Evolutionary conservation across 2,888 invertebrate species (phyloP).

Genomic region (Colostygia pectinataria): DNA sequence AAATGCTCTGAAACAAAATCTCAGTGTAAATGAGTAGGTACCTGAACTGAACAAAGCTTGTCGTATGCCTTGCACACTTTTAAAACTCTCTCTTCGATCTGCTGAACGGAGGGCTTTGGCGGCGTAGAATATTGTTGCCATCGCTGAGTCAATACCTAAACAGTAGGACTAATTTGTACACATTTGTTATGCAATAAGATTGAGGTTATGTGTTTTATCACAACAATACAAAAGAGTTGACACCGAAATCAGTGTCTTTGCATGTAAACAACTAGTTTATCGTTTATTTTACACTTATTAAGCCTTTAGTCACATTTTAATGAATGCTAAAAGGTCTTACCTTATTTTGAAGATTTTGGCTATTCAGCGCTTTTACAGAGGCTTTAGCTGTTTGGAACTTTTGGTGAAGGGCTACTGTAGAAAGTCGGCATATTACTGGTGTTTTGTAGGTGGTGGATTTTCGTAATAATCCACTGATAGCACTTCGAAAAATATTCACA

Average conservation of each 20-base stretch:
- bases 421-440: conserved; percentile 72
- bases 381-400: conserved; percentile 62
- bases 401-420: conserved; percentile 68
- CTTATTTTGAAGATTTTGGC: conserved; percentile 59
- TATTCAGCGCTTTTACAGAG: conserved; percentile 49
- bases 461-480: conserved; percentile 72
- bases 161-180: conserved; percentile 66
- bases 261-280: neutral
- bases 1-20: conserved; percentile 85
- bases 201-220: conserved; percentile 64
- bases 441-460: conserved; percentile 65
- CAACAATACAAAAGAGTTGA: conserved; percentile 3
- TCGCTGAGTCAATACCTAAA: conserved; percentile 69
- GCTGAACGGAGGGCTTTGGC: conserved; percentile 82
- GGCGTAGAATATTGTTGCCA: conserved; percentile 60
- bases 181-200: conserved; percentile 78
- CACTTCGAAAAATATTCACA: conserved; percentile 72
- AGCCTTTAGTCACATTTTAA: conserved; percentile 43
- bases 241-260: neutral
- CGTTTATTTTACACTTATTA: neutral
- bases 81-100: conserved; percentile 91
- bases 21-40: conserved; percentile 75
- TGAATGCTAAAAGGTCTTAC: conserved; percentile 55
- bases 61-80: conserved; percentile 94
- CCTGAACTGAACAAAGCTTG: conserved; percentile 94